These are phyloP conservation scores for Argyrosomus japonicus DNA, from an alignment of 2,113 vertebrate species.

Conservation along the genomic window DNA sequence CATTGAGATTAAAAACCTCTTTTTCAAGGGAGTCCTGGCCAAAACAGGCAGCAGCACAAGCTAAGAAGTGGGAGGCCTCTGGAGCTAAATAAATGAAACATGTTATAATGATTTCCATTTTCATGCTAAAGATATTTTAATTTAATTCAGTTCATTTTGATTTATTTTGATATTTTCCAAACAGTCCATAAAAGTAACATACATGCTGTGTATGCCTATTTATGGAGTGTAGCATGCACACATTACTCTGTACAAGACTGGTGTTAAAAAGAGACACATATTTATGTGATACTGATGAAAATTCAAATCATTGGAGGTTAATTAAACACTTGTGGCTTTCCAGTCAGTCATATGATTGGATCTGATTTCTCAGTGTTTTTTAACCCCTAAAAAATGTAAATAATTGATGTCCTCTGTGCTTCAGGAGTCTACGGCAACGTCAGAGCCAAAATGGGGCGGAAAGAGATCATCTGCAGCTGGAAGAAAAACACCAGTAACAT, in stretches of 20 bases:
- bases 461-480: slow-evolving; percentile 90
- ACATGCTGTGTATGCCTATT: too few species aligned
- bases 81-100: neutral
- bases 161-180: neutral
- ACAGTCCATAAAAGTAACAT: neutral
- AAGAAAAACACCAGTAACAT: slow-evolving; percentile 94
- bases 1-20: too few species aligned
- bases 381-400: neutral
- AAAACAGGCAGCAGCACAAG: too few species aligned
- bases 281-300: neutral
- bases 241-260: neutral
- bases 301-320: neutral
- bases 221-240: neutral
- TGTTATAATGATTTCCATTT: neutral
- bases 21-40: too few species aligned
- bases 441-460: slow-evolving; percentile 90
- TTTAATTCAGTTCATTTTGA: neutral
- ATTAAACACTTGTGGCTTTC: neutral
- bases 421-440: slow-evolving; percentile 81
- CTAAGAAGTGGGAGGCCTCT: neutral
- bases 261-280: neutral
- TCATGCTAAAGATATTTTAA: neutral
- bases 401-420: neutral
- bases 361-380: neutral
- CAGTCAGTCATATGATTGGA: neutral